Base-by-base conservation (phyloP, 1,140 invertebrate species). In the Brachionus sp. region DNA sequence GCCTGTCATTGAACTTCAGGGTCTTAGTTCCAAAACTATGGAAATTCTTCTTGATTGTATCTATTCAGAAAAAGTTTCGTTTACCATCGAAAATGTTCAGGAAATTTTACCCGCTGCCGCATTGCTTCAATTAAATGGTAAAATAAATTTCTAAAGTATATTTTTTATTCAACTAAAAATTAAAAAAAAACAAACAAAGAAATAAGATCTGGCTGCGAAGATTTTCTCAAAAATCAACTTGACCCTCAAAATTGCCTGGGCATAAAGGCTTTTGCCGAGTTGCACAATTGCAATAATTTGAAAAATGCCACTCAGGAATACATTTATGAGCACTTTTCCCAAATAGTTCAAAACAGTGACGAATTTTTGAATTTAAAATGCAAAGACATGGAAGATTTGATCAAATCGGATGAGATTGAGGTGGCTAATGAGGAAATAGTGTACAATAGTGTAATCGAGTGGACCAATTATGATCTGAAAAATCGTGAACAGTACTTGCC, bases 191-290 rank as follows among this genome's bases (percentile, higher is more conserved):
- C 13, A 16, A 73, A 9, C 92, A 88, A 86, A 87, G 84, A 87
- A 78, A 25, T 84, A 88, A 50, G 83, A 85, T 37, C 73, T 84
- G 29, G 87, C 86, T 50, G 86, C 86, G 39, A 86, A 78, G 86
- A 87, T 7, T 86, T 88, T 10, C 83, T 88, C 1, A 82, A 85
- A 16, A 84, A 87, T 39, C 87, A 88, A 82, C 90, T 99, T 37
- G 96, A 98, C 90, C 96, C 97, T 33, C 95, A 95, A 62, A 99
- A 99, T 90, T 98, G 96, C 89, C 91, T 99, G 57, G 97, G 96
- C 35, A 98, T 99, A 84, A 91, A 96, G 84, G 95, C 96, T 13
- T 99, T 99, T 91, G 97, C 97, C 57, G 96, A 98, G 90, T 98
- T 96, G 19, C 96, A 99, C 90, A 95, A 95, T 3, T 99, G 97